Conservation (phyloP, 1,140 invertebrate genomes). For the Leptestheria dahalacensis region DNA sequence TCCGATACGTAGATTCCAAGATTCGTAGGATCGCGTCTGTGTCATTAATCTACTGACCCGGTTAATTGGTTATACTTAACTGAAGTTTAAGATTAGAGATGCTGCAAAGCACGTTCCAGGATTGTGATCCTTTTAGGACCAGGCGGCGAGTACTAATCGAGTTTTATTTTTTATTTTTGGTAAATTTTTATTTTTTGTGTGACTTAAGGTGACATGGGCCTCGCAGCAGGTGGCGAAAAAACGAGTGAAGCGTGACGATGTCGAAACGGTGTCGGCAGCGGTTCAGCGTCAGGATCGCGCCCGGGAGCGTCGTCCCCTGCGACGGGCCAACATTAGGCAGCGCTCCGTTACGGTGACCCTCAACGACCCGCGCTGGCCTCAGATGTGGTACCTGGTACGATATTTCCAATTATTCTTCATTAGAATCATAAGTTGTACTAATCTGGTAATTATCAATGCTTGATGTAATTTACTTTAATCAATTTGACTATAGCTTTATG, state of each 20-base stretch:
- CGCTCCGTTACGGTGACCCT: constrained; percentile 27
- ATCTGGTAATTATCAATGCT: too few relatives aligned
- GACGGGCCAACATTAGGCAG: not conserved
- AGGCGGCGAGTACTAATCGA: not conserved
- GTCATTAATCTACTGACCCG: too few relatives aligned
- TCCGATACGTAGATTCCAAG: too few relatives aligned
- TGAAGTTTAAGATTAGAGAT: too few relatives aligned
- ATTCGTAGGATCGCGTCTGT: too few relatives aligned
- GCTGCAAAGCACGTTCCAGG: too few relatives aligned
- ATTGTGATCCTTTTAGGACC: too few relatives aligned
- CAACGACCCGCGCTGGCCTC: constrained; percentile 68
- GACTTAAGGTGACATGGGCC: constrained; percentile 29
- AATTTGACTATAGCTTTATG: too few relatives aligned
- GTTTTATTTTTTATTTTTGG: constrained; percentile 1
- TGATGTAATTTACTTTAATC: too few relatives aligned
- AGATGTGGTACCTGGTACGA: constrained; percentile 85
- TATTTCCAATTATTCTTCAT: too few relatives aligned
- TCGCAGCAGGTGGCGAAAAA: constrained; percentile 30
- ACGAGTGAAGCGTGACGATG: constrained; percentile 27
- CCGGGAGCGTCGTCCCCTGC: not conserved
- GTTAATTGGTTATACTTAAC: too few relatives aligned
- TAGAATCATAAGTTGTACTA: too few relatives aligned
- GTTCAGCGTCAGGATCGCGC: not conserved
- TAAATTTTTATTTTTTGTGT: constrained; percentile 12
- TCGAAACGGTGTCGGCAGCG: constrained; percentile 7